A percentile compares a stretch with the other conserved stretches of the same genome.
phyloP scores from a whole-genome alignment of 2,797 vertebrate species.

The Triplophysa yarkandensis region DNA sequence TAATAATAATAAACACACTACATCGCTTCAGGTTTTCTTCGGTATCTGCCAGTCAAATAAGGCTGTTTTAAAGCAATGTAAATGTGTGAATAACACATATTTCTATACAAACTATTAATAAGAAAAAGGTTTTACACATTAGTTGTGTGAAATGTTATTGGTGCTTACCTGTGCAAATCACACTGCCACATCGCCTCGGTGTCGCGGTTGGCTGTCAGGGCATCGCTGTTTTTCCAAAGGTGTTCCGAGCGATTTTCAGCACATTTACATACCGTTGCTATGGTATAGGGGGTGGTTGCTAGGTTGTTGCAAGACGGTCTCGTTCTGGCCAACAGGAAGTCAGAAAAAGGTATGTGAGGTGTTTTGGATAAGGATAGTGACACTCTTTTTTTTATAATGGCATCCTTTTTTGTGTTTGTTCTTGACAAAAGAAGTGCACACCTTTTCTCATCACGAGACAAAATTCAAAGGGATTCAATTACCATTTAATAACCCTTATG shows the following conservation, averaged over 20 bases:
- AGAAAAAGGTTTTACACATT: neutral
- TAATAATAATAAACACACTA: constrained; percentile 24
- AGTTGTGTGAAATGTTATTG: neutral
- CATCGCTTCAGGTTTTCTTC: neutral
- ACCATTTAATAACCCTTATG: too few species aligned
- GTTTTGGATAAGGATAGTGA: neutral
- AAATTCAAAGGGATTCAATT: neutral
- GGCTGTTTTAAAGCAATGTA: constrained; percentile 12
- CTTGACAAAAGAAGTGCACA: neutral
- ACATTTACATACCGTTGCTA: neutral
- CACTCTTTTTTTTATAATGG: neutral
- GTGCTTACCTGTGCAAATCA: neutral
- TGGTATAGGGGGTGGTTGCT: neutral
- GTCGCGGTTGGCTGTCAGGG: neutral
- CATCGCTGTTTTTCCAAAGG: neutral
- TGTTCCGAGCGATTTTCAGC: neutral
- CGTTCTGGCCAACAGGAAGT: neutral
- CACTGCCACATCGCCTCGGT: neutral
- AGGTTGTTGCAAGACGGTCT: neutral
- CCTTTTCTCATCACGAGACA: neutral
- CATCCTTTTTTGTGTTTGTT: neutral
- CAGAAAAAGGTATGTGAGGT: neutral
- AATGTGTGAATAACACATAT: neutral
- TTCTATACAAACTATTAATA: constrained; percentile 3
- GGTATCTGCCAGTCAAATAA: constrained; percentile 8